Evolutionary conservation across 1,140 invertebrate genomes (phyloP), one percentile per base, ranked within the genome.

Genomic region (Zaprionus ghesquierei): DNA sequence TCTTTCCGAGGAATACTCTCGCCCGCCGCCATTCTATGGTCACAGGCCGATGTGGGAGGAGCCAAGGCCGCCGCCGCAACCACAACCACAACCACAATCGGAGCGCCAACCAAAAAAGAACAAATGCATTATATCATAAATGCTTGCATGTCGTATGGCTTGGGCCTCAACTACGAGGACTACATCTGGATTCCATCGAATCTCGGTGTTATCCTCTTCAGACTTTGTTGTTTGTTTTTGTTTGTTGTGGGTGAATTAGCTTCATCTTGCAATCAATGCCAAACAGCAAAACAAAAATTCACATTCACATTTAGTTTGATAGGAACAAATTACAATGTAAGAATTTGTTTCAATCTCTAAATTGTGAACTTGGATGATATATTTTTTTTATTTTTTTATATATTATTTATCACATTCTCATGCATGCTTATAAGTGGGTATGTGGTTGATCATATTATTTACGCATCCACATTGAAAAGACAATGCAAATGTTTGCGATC

Each of bases 61-160:
- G 2, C 2, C 20, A 9, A 0, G 0, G n/a, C n/a, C 22, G 9
- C 8, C n/a, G 4, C 15, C 4, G 12, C 18, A 27, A 2, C 75
- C 55, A 13, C 23, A 15, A 8, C 54, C 71, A 0, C 33, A 44
- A 3, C 44, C 20, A 5, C 27, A 13, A 33, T 33, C 53, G 5
- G 13, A 59, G n/a, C 54, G 29, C 8, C 8, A 59, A 18, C 53
- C 53, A 9, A 79, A 61, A 38, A 74, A 68, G 12, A 75, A 77
- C 15, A 44, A 0, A 3, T 85, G 81, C 53, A 44, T 78, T 49
- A 75, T 85, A 78, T 87, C 70, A 69, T 85, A 85, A 69, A 29
- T 41, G 35, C 15, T 6, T 6, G 35, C n/a, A 8, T 38, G 13
- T n/a, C n/a, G 5, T 15, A 8, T 66, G 27, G 22, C 44, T 68